A percentile compares a stretch with the other conserved stretches of the same genome.
Conservation (phyloP, 2,797 vertebrate genomes). For the Spinus olivaceus region DNA sequence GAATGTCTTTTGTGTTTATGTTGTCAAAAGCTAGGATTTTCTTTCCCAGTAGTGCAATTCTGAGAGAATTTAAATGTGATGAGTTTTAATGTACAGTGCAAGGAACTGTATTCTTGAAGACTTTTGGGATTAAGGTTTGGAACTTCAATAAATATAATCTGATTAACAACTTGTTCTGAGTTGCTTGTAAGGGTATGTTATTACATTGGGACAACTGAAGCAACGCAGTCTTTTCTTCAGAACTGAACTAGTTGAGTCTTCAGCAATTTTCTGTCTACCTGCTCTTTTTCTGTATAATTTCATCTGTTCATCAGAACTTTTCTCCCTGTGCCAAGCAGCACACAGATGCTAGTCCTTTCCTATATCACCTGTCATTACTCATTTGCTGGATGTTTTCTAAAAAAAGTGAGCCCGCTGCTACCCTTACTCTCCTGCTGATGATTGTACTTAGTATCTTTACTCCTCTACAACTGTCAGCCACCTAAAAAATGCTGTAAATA, state of each 20-base stretch:
- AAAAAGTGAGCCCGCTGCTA: background rate
- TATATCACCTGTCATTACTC: background rate
- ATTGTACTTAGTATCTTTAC: background rate
- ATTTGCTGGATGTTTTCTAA: background rate
- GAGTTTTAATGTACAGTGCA: background rate
- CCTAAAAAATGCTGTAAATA: background rate
- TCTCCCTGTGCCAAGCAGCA: background rate
- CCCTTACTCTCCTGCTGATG: background rate
- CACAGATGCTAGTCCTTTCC: background rate
- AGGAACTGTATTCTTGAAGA: background rate
- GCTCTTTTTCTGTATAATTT: background rate
- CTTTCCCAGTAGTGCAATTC: fast-evolving
- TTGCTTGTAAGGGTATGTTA: background rate
- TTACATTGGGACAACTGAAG: background rate
- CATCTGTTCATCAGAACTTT: background rate
- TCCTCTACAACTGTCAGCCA: background rate
- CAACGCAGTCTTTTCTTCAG: background rate
- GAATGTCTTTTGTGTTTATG: background rate
- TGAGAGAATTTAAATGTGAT: background rate
- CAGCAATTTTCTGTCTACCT: background rate
- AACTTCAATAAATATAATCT: background rate
- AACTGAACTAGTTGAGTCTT: background rate
- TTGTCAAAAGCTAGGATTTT: background rate
- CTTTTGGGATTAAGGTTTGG: background rate
- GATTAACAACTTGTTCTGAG: background rate